Evolutionary conservation across 2,888 invertebrate species (phyloP).

Genomic region (Oconnorella tubifera): DNA sequence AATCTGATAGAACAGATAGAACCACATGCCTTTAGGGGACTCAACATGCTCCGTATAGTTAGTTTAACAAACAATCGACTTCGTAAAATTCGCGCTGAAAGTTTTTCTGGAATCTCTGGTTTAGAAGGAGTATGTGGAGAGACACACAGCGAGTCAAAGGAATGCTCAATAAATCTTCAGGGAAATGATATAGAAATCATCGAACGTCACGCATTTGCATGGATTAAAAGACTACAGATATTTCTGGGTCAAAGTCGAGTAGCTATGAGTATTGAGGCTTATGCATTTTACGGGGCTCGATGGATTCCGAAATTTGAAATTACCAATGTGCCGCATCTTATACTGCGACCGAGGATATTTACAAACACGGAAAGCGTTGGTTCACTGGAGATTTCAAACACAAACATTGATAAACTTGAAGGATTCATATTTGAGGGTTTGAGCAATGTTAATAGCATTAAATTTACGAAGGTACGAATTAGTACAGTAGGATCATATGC

Average conservation of each 20-base stretch:
- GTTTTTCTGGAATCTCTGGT: slow-evolving; percentile 4
- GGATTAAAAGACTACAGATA: slow-evolving; percentile 16
- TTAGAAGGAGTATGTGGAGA: neutral
- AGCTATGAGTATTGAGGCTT: slow-evolving; percentile 13
- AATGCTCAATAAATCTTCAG: slow-evolving; percentile 7
- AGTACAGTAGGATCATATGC: slow-evolving; percentile 10
- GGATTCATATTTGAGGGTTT: slow-evolving; percentile 19
- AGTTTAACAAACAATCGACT: slow-evolving; percentile 12
- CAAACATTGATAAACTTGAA: slow-evolving; percentile 4
- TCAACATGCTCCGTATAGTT: slow-evolving; percentile 1
- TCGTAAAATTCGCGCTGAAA: slow-evolving; percentile 1
- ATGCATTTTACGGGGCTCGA: slow-evolving; percentile 19
- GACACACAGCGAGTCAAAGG: neutral
- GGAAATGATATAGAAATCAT: slow-evolving; percentile 10
- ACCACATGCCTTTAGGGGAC: slow-evolving; percentile 16
- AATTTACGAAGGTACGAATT: slow-evolving; percentile 11
- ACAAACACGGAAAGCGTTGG: slow-evolving; percentile 18
- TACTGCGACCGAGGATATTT: slow-evolving; percentile 14
- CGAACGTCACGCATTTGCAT: slow-evolving; percentile 19
- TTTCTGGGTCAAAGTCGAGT: slow-evolving; percentile 8
- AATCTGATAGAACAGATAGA: slow-evolving; percentile 9
- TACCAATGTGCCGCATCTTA: slow-evolving; percentile 7
- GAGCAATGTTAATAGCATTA: slow-evolving; percentile 1
- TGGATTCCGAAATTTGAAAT: slow-evolving; percentile 5
- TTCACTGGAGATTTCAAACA: slow-evolving; percentile 11